Conservation (phyloP, 2,797 vertebrate genomes). For the Girardinus metallicus region DNA sequence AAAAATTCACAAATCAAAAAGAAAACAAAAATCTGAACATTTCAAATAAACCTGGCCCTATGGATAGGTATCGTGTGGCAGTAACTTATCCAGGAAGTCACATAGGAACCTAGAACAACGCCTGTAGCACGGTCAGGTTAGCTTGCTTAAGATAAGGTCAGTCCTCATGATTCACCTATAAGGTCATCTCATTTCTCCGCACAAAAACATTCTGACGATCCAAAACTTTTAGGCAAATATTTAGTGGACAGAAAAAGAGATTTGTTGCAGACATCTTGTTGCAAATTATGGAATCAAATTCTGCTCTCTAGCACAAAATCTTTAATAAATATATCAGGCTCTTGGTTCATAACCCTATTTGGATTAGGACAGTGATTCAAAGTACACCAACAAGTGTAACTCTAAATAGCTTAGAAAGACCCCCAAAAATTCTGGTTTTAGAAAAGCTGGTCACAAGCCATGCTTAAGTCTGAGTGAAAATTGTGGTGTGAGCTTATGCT, state of each 20-base stretch:
- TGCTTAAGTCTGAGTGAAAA: background rate
- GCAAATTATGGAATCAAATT: background rate
- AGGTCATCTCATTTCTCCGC: background rate
- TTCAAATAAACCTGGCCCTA: background rate
- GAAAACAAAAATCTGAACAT: background rate
- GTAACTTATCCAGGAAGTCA: background rate
- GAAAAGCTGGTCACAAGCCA: background rate
- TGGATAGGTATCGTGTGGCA: background rate
- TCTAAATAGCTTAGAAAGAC: background rate
- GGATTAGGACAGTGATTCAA: background rate
- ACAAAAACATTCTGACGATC: background rate
- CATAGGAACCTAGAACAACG: background rate
- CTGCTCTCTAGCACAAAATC: background rate
- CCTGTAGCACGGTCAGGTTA: background rate
- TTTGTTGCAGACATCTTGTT: too few species aligned
- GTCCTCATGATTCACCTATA: background rate
- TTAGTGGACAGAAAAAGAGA: background rate
- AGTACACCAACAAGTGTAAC: background rate
- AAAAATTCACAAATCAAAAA: too few species aligned
- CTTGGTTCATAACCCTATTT: background rate
- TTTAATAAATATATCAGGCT: background rate
- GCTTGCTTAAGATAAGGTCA: background rate
- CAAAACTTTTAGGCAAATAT: background rate
- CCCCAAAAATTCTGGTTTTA: background rate
- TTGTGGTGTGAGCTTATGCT: background rate